Evolutionary conservation across 2,797 vertebrate species (phyloP).

Genomic region (Eupleurogrammus muticus): DNA sequence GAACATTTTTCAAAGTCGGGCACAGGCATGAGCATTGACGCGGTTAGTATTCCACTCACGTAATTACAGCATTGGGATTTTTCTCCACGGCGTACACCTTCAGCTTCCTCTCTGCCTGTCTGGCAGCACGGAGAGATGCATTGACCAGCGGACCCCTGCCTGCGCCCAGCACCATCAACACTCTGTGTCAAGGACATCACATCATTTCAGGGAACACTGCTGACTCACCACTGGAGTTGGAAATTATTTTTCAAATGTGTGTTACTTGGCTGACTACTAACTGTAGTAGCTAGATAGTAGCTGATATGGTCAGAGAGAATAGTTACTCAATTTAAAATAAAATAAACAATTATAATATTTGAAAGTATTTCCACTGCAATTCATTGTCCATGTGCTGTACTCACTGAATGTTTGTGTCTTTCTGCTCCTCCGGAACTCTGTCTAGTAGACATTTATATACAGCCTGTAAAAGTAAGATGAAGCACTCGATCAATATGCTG

Average conservation of each 20-base stretch:
- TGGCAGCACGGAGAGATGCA: constrained; percentile 90
- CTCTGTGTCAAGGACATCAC: constrained; percentile 71
- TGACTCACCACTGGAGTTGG: not conserved
- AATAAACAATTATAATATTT: not conserved
- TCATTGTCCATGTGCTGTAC: constrained; percentile 52
- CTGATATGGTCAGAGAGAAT: not conserved
- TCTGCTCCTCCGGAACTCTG: constrained; percentile 92
- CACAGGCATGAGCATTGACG: not conserved
- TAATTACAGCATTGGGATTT: constrained; percentile 94
- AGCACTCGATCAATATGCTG: not conserved
- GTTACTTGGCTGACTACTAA: too few species aligned
- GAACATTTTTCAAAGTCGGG: not conserved
- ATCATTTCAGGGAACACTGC: not conserved
- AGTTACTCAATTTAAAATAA: not conserved
- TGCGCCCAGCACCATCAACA: constrained; percentile 94
- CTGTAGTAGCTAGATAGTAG: too few species aligned
- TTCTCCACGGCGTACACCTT: constrained; percentile 93
- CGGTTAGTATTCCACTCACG: constrained; percentile 81
- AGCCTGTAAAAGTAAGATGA: constrained; percentile 78
- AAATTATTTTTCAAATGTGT: not conserved
- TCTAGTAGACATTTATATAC: constrained; percentile 94
- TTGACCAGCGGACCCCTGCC: constrained; percentile 93
- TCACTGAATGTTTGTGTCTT: constrained; percentile 92
- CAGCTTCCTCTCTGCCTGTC: constrained; percentile 89
- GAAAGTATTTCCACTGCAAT: not conserved